These are phyloP conservation scores for Smittia sp. DNA, from an alignment of 2,888 invertebrate species.

Conservation along the genomic window DNA sequence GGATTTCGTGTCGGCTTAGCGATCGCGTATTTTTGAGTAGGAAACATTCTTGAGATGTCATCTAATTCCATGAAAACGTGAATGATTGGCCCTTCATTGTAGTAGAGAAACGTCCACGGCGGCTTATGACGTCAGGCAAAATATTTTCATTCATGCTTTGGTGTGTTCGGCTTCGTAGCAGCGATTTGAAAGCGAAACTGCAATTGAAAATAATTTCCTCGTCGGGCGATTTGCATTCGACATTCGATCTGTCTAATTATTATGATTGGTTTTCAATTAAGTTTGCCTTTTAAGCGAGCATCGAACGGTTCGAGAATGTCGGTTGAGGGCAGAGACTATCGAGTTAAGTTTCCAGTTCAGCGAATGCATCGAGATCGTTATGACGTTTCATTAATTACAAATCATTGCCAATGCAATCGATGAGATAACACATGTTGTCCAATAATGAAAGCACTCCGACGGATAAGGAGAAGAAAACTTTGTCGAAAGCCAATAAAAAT, in stretches of 20 bases:
- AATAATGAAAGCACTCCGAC: neutral
- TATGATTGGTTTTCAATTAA: conserved; percentile 21
- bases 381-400: neutral
- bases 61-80: neutral
- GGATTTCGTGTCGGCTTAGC: neutral
- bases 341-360: neutral
- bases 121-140: neutral
- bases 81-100: neutral
- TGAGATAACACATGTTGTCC: neutral
- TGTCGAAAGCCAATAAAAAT: neutral
- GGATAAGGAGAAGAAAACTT: neutral
- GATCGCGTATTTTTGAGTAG: neutral
- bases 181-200: neutral
- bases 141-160: conserved; percentile 8
- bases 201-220: neutral
- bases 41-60: conserved; percentile 26
- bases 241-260: neutral
- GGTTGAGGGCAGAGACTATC: neutral
- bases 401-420: neutral
- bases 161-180: neutral
- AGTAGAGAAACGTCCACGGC: neutral
- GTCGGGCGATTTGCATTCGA: conserved; percentile 1
- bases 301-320: neutral
- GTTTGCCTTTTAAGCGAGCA: neutral
- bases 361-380: neutral